A percentile compares a stretch with the other conserved stretches of the same genome.
Evolutionary conservation across 1,140 invertebrate species (phyloP).

Genomic region (Babylonia areolata): DNA sequence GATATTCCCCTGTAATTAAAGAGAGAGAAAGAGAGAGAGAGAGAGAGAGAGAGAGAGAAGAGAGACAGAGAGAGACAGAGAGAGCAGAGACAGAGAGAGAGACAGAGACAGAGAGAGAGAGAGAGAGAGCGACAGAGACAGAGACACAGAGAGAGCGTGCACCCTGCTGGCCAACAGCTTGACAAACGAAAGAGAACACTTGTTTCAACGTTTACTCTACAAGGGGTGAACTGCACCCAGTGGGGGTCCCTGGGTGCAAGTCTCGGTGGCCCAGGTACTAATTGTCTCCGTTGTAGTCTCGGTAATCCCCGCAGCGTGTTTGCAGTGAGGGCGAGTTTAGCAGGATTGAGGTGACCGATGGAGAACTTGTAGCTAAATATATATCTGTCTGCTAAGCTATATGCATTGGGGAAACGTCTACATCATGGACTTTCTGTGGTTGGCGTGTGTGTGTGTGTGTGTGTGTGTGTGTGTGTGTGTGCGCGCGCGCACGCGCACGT

Average conservation of each 20-base stretch:
- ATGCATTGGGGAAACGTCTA: too few species aligned
- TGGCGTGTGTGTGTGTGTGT: neutral
- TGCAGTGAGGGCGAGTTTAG: neutral
- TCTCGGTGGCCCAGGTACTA: neutral
- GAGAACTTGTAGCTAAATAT: neutral
- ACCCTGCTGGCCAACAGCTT: too few species aligned
- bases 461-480: neutral
- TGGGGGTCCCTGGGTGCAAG: neutral
- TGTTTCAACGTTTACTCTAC: neutral
- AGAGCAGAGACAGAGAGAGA: neutral
- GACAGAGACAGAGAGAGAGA: neutral
- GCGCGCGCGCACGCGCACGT: neutral
- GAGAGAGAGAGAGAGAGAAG: constrained; percentile 3
- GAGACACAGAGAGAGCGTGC: too few species aligned
- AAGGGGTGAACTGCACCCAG: neutral
- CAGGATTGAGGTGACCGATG: neutral
- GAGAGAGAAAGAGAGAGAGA: neutral
- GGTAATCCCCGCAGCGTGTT: constrained; percentile 8
- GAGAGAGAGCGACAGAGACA: constrained; percentile 7
- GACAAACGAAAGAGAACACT: neutral
- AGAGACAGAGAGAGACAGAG: neutral
- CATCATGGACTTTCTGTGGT: too few species aligned
- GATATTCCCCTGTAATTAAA: too few species aligned
- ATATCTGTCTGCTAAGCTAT: neutral
- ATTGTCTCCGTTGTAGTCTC: constrained; percentile 11